phyloP scores from a whole-genome alignment of 2,797 vertebrate genomes.

The Malacoraja senta region DNA sequence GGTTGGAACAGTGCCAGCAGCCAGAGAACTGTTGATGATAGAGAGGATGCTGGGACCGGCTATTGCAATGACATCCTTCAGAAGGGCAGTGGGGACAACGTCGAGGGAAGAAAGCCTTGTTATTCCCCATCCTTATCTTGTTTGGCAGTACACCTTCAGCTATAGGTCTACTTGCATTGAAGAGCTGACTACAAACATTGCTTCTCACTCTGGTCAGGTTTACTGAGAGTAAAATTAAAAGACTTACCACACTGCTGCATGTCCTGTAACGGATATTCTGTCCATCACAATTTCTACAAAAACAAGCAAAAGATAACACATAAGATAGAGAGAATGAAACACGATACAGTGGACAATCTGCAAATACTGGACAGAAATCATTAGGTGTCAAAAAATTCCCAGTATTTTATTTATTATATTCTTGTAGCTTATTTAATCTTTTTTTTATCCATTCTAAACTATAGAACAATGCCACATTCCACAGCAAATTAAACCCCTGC shows the following conservation, averaged over 20 bases:
- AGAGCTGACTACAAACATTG: neutral
- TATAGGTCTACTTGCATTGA: neutral
- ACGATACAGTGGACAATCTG: neutral
- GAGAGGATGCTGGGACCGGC: too few species aligned
- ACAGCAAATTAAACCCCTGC: too few species aligned
- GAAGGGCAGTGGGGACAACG: too few species aligned
- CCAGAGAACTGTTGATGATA: too few species aligned
- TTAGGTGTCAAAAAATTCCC: neutral
- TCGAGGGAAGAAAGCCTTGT: neutral
- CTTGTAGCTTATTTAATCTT: neutral
- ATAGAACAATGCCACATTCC: too few species aligned
- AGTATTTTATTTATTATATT: neutral
- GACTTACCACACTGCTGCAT: slow-evolving; percentile 94
- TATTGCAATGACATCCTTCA: too few species aligned
- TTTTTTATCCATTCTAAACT: too few species aligned
- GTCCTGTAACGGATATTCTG: slow-evolving; percentile 94
- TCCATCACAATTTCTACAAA: slow-evolving; percentile 81
- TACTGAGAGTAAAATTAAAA: slow-evolving; percentile 28
- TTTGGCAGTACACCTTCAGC: neutral
- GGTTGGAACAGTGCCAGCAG: too few species aligned
- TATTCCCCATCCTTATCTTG: neutral
- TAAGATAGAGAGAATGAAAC: slow-evolving; percentile 39
- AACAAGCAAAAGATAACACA: slow-evolving; percentile 47
- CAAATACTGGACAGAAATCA: neutral
- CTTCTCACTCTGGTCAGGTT: neutral